Evolutionary conservation across 2,113 vertebrate species (phyloP).

Genomic region (Neodontobutis hainanensis): DNA sequence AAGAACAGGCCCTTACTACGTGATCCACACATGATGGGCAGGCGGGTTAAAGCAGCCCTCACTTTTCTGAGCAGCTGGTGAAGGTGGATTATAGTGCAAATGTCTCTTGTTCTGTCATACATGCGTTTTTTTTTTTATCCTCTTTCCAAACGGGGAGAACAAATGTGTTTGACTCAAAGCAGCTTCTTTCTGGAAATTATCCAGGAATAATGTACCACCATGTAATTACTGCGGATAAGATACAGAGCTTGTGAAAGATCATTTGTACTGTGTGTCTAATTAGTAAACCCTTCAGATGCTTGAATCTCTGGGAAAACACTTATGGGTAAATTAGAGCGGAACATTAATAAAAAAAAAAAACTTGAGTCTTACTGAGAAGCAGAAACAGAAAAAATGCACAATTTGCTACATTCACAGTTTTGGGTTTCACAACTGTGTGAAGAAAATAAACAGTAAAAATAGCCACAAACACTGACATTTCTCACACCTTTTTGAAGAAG

Average conservation of each 20-base stretch:
- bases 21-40: conserved; percentile 50
- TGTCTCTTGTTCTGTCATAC: conserved; percentile 31
- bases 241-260: conserved; percentile 81
- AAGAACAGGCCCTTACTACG: conserved; percentile 39
- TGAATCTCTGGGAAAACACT: conserved; percentile 76
- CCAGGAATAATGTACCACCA: conserved; percentile 80
- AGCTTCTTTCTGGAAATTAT: conserved; percentile 80
- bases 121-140: conserved; percentile 25
- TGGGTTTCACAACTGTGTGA: conserved; percentile 54
- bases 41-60: conserved; percentile 37
- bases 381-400: conserved; percentile 54
- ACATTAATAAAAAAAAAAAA: conserved; percentile 58
- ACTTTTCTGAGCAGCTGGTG: conserved; percentile 27
- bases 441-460: conserved; percentile 66
- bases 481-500: conserved; percentile 70
- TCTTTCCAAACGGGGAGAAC: conserved; percentile 57
- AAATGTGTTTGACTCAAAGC: conserved; percentile 76
- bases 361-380: conserved; percentile 32
- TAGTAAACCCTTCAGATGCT: conserved; percentile 81
- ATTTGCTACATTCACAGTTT: conserved; percentile 31
- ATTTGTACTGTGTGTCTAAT: conserved; percentile 84
- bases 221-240: conserved; percentile 83
- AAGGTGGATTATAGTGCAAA: conserved; percentile 33
- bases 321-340: conserved; percentile 71
- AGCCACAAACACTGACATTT: conserved; percentile 67